Percentiles rank a stretch among this genome's conserved stretches.
Conservation (phyloP, 2,888 invertebrate species). For the Allolobophora icterica region DNA sequence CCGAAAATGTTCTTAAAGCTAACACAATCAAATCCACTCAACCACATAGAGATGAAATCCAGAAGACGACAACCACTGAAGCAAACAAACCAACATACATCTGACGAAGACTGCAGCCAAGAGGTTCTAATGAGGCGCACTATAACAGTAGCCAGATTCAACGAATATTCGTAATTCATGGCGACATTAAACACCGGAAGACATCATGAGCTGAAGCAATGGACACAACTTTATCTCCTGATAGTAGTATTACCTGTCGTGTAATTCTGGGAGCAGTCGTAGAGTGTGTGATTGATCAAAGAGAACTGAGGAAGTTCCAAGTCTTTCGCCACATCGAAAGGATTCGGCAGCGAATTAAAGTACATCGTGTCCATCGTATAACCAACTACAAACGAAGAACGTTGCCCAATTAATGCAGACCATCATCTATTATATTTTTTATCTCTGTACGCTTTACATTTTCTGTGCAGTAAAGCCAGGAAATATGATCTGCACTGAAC, state of each 20-base stretch:
- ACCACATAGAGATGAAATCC: neutral
- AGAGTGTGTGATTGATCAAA: constrained; percentile 42
- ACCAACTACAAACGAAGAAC: constrained; percentile 41
- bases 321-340: constrained; percentile 43
- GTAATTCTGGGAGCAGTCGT: constrained; percentile 49
- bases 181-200: neutral
- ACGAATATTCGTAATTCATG: neutral
- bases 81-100: neutral
- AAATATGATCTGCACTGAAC: too few relatives aligned
- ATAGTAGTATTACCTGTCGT: constrained; percentile 44
- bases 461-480: too few relatives aligned
- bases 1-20: neutral
- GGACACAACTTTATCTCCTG: neutral
- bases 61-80: neutral
- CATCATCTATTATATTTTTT: too few relatives aligned
- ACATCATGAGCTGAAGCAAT: neutral
- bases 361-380: constrained; percentile 49
- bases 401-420: too few relatives aligned
- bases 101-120: too few relatives aligned
- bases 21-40: too few relatives aligned
- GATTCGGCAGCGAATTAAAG: constrained; percentile 44
- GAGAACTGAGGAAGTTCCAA: constrained; percentile 49
- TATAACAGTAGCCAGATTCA: too few relatives aligned
- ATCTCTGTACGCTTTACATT: too few relatives aligned
- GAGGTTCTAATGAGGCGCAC: too few relatives aligned